phyloP scores from a whole-genome alignment of 2,797 vertebrate species.

The Pipistrellus kuhlii region DNA sequence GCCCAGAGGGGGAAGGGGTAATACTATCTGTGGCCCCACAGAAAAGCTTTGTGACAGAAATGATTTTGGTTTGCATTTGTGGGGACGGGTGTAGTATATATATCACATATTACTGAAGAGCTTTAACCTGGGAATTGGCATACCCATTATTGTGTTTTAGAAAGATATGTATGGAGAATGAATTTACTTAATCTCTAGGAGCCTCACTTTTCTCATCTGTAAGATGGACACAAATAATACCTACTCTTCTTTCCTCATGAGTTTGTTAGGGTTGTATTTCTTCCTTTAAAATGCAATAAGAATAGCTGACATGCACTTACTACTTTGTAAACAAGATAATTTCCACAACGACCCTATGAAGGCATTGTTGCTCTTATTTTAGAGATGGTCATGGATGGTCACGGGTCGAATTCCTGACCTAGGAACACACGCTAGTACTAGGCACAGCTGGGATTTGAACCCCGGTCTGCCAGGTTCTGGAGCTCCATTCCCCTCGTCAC shows the following conservation, averaged over 20 bases:
- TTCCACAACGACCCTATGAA: neutral
- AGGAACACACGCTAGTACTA: neutral
- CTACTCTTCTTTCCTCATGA: neutral
- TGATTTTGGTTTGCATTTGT: neutral
- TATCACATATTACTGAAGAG: neutral
- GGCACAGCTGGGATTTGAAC: neutral
- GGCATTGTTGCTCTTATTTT: neutral
- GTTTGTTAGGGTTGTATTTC: neutral
- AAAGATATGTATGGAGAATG: neutral
- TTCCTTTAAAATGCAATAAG: constrained; percentile 1
- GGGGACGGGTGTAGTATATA: neutral
- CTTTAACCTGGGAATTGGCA: neutral
- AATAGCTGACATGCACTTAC: neutral
- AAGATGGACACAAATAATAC: neutral
- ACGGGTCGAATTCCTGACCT: neutral
- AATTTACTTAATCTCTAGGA: neutral
- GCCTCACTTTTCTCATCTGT: neutral
- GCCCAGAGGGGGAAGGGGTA: neutral
- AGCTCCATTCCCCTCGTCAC: too few relatives aligned
- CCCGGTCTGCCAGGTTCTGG: neutral
- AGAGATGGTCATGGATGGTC: neutral
- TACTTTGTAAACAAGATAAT: neutral
- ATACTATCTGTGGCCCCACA: rapidly evolving
- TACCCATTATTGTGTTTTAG: neutral
- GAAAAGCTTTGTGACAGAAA: neutral